Evolutionary conservation across 2,797 vertebrate species (phyloP), one percentile per base, ranked within the genome.

Genomic region (Chelmon rostratus): DNA sequence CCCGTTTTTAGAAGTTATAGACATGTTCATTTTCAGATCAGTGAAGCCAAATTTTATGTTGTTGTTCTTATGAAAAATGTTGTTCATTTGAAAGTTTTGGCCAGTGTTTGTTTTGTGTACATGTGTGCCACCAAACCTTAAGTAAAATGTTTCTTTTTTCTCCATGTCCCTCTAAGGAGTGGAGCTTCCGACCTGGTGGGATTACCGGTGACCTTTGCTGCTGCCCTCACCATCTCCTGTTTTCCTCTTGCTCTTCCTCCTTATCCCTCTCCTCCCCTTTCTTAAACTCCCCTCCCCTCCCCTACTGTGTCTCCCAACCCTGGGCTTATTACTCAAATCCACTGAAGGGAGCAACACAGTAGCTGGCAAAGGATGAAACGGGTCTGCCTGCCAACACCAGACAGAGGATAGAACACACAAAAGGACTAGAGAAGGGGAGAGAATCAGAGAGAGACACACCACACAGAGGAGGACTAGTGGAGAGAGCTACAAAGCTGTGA

Each of bases 311-410:
- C 82, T 89, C 79, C 68, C 58, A 82, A 83, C 70, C 84, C 37
- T 16, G 49, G 87, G 82, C 83, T 89, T 91, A 88, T 92, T 92
- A 85, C 91, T 91, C 86, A 76, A 84, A 82, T 74, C 76, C 77
- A 65, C 79, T 84, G 82, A 82, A 81, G 76, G 85, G 84, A 90
- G 79, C 87, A 85, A 73, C 84, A 86, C 89, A 87, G 88, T 86
- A 83, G 87, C 92, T 91, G 89, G 91, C 89, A 93, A 76, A 88
- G 73, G 90, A 93, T 92, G 85, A 94, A 91, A 85, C 69, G 2
- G 72, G 58, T 81, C 80, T 76, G 86, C 73, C 88, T 88, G 87
- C 90, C 89, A 90, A 88, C 81, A 73, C 78, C 90, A 88, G 84
- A 88, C 80, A 87, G 88, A 85, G 78, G 79, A 88, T 90, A 92